Conservation (phyloP, 2,797 vertebrate genomes). For the Bradypodion ventrale region DNA sequence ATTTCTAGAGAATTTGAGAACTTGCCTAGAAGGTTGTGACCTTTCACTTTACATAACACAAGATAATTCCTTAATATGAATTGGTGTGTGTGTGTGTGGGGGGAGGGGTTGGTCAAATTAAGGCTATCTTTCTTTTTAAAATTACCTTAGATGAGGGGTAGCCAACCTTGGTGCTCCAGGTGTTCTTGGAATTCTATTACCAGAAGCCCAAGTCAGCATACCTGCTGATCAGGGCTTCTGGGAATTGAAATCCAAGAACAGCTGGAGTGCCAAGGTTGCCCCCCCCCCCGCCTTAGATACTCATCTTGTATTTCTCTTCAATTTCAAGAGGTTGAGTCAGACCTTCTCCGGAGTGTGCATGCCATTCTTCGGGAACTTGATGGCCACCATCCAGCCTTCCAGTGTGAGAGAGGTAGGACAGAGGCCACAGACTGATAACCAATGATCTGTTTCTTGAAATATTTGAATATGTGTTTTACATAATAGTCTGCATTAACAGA, state of each 20-base stretch:
- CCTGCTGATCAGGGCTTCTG: too few species aligned
- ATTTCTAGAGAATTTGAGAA: too few species aligned
- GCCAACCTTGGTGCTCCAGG: too few species aligned
- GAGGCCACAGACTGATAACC: accelerated
- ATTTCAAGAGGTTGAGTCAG: conserved; percentile 78
- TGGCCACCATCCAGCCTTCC: conserved; percentile 67
- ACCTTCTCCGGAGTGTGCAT: conserved; percentile 87
- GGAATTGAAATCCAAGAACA: too few species aligned
- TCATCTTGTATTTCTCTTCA: not conserved
- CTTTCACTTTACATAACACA: not conserved
- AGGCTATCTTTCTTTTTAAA: not conserved
- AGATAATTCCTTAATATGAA: not conserved
- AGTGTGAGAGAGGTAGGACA: conserved; percentile 81
- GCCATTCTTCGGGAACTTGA: conserved; percentile 84
- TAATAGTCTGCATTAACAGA: not conserved
- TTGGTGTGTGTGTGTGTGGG: too few species aligned
- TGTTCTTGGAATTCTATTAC: too few species aligned
- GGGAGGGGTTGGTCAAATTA: not conserved
- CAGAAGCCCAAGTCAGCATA: too few species aligned
- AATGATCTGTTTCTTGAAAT: not conserved
- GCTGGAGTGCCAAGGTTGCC: too few species aligned
- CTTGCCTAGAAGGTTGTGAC: not conserved
- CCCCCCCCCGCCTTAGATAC: too few species aligned
- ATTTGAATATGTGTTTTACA: not conserved
- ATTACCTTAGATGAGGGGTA: too few species aligned